phyloP scores from a whole-genome alignment of 2,888 invertebrate species.

The Phortica okadai region DNA sequence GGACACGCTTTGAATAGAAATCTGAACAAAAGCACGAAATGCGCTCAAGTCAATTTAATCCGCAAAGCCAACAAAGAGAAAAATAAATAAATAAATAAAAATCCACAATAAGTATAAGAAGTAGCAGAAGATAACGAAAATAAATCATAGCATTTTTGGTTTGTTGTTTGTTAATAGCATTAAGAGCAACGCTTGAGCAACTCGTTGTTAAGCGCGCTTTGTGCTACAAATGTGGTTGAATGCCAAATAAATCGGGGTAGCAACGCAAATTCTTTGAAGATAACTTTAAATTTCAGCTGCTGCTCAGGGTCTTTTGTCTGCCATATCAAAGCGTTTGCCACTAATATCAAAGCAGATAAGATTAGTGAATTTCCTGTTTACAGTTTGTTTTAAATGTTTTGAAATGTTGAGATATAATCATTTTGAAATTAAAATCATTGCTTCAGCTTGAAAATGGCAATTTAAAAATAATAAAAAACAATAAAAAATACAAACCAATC shows the following conservation, averaged over 20 bases:
- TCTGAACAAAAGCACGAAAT: conserved; percentile 3
- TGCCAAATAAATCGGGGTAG: neutral
- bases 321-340: too few species aligned
- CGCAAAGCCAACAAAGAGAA: conserved; percentile 2
- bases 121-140: neutral
- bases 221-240: conserved; percentile 5
- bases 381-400: too few species aligned
- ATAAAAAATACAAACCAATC: too few species aligned
- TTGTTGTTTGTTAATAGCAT: conserved; percentile 1
- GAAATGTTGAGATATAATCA: too few species aligned
- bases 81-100: neutral
- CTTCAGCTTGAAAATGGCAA: too few species aligned
- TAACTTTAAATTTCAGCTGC: neutral
- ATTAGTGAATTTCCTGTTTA: too few species aligned
- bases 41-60: conserved; percentile 6
- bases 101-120: neutral
- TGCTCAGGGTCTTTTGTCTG: too few species aligned
- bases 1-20: neutral
- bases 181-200: neutral
- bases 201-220: neutral
- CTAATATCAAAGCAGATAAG: too few species aligned
- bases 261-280: neutral
- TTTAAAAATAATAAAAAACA: too few species aligned
- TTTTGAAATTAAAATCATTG: too few species aligned
- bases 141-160: neutral